These are phyloP conservation scores for Ips typographus DNA, from an alignment of 1,140 invertebrate genomes.

Conservation along the genomic window DNA sequence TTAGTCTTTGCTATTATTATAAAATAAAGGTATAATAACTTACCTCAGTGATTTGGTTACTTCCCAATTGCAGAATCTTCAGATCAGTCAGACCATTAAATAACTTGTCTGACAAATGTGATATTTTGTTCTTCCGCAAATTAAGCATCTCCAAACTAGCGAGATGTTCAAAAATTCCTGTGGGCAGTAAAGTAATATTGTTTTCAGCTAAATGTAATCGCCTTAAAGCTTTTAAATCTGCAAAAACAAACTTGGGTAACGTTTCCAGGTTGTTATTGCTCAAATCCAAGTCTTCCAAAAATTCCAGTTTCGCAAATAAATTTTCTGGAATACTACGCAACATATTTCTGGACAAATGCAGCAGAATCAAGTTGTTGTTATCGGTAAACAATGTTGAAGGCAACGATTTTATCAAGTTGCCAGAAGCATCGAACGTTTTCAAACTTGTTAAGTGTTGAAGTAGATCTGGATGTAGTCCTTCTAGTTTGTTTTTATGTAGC, in stretches of 20 bases:
- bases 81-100: constrained; percentile 55
- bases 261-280: constrained; percentile 55
- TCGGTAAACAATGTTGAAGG: constrained; percentile 64
- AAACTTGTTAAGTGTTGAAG: constrained; percentile 66
- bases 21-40: neutral
- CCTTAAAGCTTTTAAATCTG: constrained; percentile 58
- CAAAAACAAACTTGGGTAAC: constrained; percentile 60
- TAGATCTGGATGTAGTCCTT: constrained; percentile 66
- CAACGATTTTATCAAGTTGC: constrained; percentile 66
- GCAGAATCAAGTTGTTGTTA: constrained; percentile 62
- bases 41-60: constrained; percentile 49
- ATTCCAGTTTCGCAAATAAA: constrained; percentile 51
- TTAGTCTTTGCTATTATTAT: no score
- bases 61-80: constrained; percentile 52
- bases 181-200: constrained; percentile 49
- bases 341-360: constrained; percentile 67
- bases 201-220: constrained; percentile 63
- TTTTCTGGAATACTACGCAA: constrained; percentile 51
- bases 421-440: constrained; percentile 71
- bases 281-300: constrained; percentile 57
- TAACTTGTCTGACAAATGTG: constrained; percentile 49
- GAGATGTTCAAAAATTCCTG: constrained; percentile 53
- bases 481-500: constrained; percentile 72
- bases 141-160: constrained; percentile 56
- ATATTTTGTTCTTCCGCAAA: constrained; percentile 57